These are phyloP conservation scores for Loxodonta africana DNA, from an alignment of 2,113 vertebrate species.

Conservation along the genomic window DNA sequence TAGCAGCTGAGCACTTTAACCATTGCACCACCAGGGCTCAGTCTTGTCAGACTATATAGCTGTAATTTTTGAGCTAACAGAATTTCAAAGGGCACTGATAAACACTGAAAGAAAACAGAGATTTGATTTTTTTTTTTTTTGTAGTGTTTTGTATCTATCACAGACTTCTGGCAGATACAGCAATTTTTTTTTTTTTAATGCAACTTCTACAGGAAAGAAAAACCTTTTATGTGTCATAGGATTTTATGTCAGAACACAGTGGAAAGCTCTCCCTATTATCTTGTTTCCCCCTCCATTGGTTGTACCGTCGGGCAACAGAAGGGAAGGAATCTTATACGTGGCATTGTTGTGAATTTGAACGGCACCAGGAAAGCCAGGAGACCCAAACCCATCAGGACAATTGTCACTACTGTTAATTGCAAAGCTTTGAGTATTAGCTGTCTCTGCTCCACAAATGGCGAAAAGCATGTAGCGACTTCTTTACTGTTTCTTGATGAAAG, in stretches of 20 bases:
- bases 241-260: constrained; percentile 49
- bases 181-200: not conserved
- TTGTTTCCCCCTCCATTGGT: not conserved
- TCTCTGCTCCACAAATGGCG: not conserved
- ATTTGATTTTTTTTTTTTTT: not conserved
- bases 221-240: not conserved
- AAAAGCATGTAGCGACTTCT: not conserved
- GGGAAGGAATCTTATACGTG: not conserved
- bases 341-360: not conserved
- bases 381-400: not conserved
- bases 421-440: not conserved
- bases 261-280: not conserved
- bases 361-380: not conserved
- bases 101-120: constrained; percentile 41
- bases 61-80: not conserved
- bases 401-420: not conserved
- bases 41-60: not conserved
- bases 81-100: constrained; percentile 45
- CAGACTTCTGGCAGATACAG: not conserved
- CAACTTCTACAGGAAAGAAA: constrained; percentile 13
- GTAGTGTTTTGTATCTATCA: constrained; percentile 12
- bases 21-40: not conserved
- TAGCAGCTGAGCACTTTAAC: not conserved
- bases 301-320: not conserved
- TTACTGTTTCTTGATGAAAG: constrained; percentile 4